A percentile compares a stretch with the other conserved stretches of the same genome.
Conservation (phyloP, 1,140 invertebrate genomes). For the Camponotus pennsylvanicus region DNA sequence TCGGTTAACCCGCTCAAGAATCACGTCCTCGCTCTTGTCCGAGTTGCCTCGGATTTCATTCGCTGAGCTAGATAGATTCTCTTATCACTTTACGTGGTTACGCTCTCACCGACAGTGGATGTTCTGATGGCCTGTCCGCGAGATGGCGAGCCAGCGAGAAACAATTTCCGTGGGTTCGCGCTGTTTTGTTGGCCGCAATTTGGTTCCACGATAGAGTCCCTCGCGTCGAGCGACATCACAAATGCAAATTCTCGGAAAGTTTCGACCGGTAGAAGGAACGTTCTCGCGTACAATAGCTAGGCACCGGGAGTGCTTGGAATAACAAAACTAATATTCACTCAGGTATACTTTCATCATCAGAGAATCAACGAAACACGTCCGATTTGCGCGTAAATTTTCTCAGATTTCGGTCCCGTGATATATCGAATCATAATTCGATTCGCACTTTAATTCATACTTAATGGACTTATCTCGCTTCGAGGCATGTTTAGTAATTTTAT, state of each 20-base stretch:
- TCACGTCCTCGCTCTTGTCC: neutral
- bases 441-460: neutral
- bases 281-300: constrained; percentile 33
- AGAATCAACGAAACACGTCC: constrained; percentile 23
- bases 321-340: constrained; percentile 59
- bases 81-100: constrained; percentile 24
- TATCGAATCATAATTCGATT: neutral
- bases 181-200: constrained; percentile 50
- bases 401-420: neutral
- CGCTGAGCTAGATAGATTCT: constrained; percentile 1
- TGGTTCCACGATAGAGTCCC: constrained; percentile 45
- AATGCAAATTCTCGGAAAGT: constrained; percentile 57
- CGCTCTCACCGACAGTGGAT: neutral
- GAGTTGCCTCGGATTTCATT: neutral
- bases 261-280: constrained; percentile 45
- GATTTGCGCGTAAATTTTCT: constrained; percentile 3
- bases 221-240: constrained; percentile 14
- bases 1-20: neutral
- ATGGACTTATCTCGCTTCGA: neutral
- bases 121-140: neutral
- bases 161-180: constrained; percentile 45
- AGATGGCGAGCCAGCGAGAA: neutral
- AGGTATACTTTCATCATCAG: constrained; percentile 32
- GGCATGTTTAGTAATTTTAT: constrained; percentile 10
- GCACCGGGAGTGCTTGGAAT: constrained; percentile 24